A percentile compares a stretch with the other conserved stretches of the same genome.
phyloP scores from a whole-genome alignment of 1,140 invertebrate species.

The Drosophila albomicans region DNA sequence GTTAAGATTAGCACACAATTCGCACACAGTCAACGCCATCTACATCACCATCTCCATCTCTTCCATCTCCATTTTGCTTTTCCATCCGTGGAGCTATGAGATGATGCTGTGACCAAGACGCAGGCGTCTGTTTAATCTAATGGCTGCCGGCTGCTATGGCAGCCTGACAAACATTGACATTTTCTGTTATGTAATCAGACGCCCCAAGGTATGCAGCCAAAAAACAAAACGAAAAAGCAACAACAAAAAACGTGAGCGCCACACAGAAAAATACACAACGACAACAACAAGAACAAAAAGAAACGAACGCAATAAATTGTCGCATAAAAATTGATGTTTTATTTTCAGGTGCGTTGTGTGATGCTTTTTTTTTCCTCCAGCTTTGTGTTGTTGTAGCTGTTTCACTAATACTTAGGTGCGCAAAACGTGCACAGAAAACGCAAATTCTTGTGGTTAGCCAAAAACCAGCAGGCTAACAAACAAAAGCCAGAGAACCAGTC shows the following conservation, averaged over 20 bases:
- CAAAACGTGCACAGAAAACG: conserved; percentile 79
- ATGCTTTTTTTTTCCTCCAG: conserved; percentile 9
- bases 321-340: conserved; percentile 83
- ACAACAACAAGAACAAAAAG: conserved; percentile 19
- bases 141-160: conserved; percentile 65
- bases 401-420: conserved; percentile 45
- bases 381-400: conserved; percentile 25
- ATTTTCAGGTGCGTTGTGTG: conserved; percentile 60
- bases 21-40: conserved; percentile 70
- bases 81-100: neutral
- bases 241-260: conserved; percentile 8
- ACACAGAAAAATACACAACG: conserved; percentile 10
- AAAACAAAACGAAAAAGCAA: conserved; percentile 30
- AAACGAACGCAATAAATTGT: conserved; percentile 73
- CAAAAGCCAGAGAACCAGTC: conserved; percentile 16
- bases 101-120: conserved; percentile 23
- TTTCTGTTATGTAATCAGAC: conserved; percentile 82
- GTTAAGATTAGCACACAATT: conserved; percentile 82
- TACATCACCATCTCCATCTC: conserved; percentile 30
- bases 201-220: conserved; percentile 68
- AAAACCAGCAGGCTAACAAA: conserved; percentile 52
- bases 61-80: conserved; percentile 39
- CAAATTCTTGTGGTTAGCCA: conserved; percentile 59
- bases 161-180: conserved; percentile 78
- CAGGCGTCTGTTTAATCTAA: conserved; percentile 74